Conservation (phyloP, 2,888 invertebrate genomes). For the Nephrotoma flavescens region DNA sequence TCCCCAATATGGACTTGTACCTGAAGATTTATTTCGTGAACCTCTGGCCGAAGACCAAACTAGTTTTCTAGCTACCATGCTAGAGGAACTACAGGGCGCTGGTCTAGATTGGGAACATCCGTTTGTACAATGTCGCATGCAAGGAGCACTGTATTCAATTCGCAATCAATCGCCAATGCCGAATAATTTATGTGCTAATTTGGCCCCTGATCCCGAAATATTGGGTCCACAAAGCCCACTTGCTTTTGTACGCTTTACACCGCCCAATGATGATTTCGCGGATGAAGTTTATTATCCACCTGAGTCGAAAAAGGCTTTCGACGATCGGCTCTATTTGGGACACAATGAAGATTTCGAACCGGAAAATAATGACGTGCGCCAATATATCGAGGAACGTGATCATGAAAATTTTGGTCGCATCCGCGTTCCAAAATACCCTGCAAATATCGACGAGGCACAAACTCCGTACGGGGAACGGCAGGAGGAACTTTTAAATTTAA, state of each 20-base stretch:
- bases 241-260: constrained; percentile 67
- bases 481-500: neutral
- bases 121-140: constrained; percentile 32
- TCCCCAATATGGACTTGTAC: constrained; percentile 45
- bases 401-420: constrained; percentile 10
- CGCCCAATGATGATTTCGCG: constrained; percentile 54
- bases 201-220: constrained; percentile 28
- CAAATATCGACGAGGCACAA: constrained; percentile 7
- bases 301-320: constrained; percentile 33
- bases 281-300: constrained; percentile 70
- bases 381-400: constrained; percentile 21
- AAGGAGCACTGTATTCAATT: constrained; percentile 28
- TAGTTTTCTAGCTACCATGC: constrained; percentile 28
- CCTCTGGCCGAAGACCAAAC: constrained; percentile 29
- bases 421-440: constrained; percentile 9
- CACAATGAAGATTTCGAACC: constrained; percentile 15
- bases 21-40: constrained; percentile 42
- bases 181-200: constrained; percentile 29
- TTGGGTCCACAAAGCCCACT: constrained; percentile 50
- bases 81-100: constrained; percentile 33
- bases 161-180: constrained; percentile 28
- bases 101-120: constrained; percentile 33
- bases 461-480: constrained; percentile 9
- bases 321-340: constrained; percentile 18
- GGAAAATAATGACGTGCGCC: constrained; percentile 20